Evolutionary conservation across 2,797 vertebrate genomes (phyloP).

Genomic region (Tragopan temminckii): DNA sequence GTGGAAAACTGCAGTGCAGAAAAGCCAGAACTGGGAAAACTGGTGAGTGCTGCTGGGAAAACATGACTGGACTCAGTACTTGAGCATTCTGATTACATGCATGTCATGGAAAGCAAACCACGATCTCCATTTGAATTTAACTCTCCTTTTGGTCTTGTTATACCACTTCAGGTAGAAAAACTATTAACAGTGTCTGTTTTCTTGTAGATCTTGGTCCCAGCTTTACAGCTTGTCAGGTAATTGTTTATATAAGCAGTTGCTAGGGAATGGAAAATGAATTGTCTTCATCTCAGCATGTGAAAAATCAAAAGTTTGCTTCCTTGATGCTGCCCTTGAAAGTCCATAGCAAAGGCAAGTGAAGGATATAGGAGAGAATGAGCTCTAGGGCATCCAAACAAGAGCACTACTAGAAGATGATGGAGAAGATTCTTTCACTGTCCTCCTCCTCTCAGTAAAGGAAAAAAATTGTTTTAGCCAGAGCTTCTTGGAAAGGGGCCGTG

Average conservation of each 20-base stretch:
- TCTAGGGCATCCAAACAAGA: not conserved
- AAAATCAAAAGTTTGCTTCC: not conserved
- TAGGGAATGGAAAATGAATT: conserved; percentile 41
- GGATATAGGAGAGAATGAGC: not conserved
- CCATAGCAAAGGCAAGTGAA: not conserved
- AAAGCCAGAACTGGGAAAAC: not conserved
- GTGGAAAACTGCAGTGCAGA: not conserved
- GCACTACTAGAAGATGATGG: not conserved
- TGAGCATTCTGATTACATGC: fast-evolving
- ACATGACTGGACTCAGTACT: not conserved
- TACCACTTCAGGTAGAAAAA: not conserved
- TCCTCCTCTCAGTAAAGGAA: not conserved
- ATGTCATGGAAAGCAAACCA: not conserved
- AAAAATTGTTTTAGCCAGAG: not conserved
- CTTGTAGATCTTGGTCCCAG: not conserved
- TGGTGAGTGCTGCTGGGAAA: not conserved
- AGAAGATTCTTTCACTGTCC: not conserved
- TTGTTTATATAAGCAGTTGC: conserved; percentile 27
- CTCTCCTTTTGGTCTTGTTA: not conserved
- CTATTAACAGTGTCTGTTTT: not conserved
- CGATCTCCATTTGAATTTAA: not conserved
- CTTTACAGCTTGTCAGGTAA: not conserved
- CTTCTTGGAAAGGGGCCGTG: not conserved
- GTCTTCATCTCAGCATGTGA: not conserved
- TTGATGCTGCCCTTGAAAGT: not conserved